Percentiles rank a stretch among this genome's conserved stretches.
phyloP scores from a whole-genome alignment of 2,113 vertebrate genomes.

The Phaethon lepturus region DNA sequence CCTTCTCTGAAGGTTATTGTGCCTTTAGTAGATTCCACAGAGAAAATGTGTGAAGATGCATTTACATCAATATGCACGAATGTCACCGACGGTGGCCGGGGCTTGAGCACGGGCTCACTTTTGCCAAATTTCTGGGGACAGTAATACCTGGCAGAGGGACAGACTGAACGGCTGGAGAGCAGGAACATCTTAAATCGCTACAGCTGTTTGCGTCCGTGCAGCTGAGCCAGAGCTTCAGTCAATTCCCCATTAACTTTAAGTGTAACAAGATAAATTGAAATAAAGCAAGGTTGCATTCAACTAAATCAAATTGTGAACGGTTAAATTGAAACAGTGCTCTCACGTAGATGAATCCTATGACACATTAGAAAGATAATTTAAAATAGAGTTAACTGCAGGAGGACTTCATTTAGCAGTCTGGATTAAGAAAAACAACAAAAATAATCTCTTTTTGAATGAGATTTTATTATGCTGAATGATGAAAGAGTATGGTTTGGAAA shows the following conservation, averaged over 20 bases:
- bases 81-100: accelerated
- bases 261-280: constrained; percentile 42
- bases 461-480: background rate
- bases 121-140: background rate
- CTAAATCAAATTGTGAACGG: constrained; percentile 13
- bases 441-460: background rate
- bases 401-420: background rate
- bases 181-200: constrained; percentile 3
- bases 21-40: background rate
- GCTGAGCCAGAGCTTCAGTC: constrained; percentile 47
- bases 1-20: background rate
- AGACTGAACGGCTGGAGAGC: constrained; percentile 37
- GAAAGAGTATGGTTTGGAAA: background rate
- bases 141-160: background rate
- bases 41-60: background rate
- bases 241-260: constrained; percentile 27
- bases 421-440: constrained; percentile 32
- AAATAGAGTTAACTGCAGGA: constrained; percentile 16
- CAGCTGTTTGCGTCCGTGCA: constrained; percentile 38
- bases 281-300: constrained; percentile 18
- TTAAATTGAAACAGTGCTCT: constrained; percentile 27
- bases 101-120: background rate
- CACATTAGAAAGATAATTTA: constrained; percentile 29
- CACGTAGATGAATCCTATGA: background rate
- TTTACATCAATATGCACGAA: background rate